Base-by-base conservation (phyloP, 2,113 vertebrate genomes). In the Cacatua alba region DNA sequence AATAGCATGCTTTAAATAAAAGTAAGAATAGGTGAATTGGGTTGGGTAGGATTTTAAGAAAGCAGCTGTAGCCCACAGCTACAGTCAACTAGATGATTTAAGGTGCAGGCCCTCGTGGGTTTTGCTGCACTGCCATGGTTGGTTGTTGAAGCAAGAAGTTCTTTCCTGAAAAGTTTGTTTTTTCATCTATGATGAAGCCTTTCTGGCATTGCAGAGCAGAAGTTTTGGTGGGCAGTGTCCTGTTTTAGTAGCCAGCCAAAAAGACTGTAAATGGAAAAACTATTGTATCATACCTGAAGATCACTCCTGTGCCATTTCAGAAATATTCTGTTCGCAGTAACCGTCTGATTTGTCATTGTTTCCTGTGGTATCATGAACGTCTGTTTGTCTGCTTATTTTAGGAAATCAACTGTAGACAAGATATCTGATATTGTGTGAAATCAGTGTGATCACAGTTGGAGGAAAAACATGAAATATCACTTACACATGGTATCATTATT, bases 271-370 rank as follows among this genome's bases (percentile, higher is more conserved):
- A n/a, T 35, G 57, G 7, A 59, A 35, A 28, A 87, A 33, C 35
- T 62, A 3, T 24, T 25, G 17, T 23, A 28, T 51, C 29, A 1
- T 7, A 39, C 28, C 35, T 68, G 13, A 39, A 68, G 39, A 59
- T 52, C 29, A 14, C 3, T 82, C 14, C 10, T 39, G 12, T 70
- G 64, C 18, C 33, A 10, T 77, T 67, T 57, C 60, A 70, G 65
- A 80, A 94, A 52, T 31, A 19, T 8, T 92, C 24, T 53, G 2
- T 41, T 75, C 35, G 20, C 20, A 81, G 43, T n/a, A 57, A 23
- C 15, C 10, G 0, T 35, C 33, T 35, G 13, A 24, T 59, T 23
- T 0, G 21, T 35, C 57, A 23, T 24, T 39, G 1, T 53, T 82
- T 53, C 2, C 0, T 33, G 3, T 67, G 20, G 9, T 41, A 14